Conservation (phyloP, 1,140 invertebrate species). For the Acyrthosiphon pisum region DNA sequence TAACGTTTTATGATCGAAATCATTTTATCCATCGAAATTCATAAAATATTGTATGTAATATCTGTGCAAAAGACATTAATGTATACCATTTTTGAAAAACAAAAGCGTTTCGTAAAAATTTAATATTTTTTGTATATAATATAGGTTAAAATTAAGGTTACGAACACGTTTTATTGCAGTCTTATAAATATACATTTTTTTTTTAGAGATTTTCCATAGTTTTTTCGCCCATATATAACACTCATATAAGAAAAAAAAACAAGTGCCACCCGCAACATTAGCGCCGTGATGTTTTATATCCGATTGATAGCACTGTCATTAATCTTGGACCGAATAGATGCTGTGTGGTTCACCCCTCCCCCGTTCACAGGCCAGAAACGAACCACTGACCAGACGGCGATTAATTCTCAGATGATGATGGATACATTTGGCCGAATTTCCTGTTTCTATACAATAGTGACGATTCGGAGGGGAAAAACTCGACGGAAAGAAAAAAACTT, state of each 20-base stretch:
- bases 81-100: not conserved
- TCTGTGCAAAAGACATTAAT: not conserved
- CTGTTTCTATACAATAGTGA: not conserved
- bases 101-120: not conserved
- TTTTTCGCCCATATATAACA: not conserved
- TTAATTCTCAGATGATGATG: slow-evolving; percentile 43
- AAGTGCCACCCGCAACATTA: not conserved
- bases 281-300: not conserved
- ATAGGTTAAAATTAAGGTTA: not conserved
- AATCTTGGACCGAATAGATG: slow-evolving; percentile 19
- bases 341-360: not conserved
- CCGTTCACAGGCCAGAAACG: not conserved
- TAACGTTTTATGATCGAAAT: not conserved
- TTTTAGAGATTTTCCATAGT: not conserved
- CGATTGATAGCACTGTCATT: slow-evolving; percentile 10
- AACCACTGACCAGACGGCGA: slow-evolving; percentile 22
- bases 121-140: not conserved
- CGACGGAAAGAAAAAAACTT: not conserved
- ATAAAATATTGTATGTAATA: not conserved
- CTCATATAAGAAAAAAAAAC: not conserved
- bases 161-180: not conserved
- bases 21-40: not conserved
- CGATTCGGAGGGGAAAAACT: not conserved
- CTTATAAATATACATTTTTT: not conserved
- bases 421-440: slow-evolving; percentile 27